Evolutionary conservation across 2,888 invertebrate species (phyloP).

Genomic region (Caenorhabditis angaria): DNA sequence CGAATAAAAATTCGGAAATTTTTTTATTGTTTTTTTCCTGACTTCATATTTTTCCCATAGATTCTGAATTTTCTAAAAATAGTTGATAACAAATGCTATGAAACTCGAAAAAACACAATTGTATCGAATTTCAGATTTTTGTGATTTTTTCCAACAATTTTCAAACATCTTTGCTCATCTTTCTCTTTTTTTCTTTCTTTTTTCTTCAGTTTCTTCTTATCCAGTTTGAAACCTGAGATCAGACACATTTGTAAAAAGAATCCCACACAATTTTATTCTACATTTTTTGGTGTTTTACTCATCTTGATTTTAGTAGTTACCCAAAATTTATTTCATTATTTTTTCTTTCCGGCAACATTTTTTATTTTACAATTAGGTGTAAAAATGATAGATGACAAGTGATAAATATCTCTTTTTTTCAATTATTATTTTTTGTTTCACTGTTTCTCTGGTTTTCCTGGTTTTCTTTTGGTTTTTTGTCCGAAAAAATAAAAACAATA

Average conservation of each 20-base stretch:
- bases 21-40: too few species aligned
- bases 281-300: slow-evolving; percentile 2
- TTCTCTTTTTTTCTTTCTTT: neutral
- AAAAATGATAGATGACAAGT: neutral
- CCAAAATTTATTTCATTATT: neutral
- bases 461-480: too few species aligned
- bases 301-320: neutral
- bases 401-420: neutral
- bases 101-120: neutral
- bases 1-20: too few species aligned
- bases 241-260: slow-evolving; percentile 50
- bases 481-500: neutral
- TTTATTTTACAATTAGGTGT: neutral
- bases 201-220: neutral
- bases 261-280: slow-evolving; percentile 17
- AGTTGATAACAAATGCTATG: slow-evolving; percentile 10
- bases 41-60: too few species aligned
- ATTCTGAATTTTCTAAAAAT: slow-evolving; percentile 4
- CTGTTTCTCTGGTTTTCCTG: too few species aligned
- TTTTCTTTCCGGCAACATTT: neutral
- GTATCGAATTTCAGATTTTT: neutral
- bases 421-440: neutral
- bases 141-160: slow-evolving; percentile 7
- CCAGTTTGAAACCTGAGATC: slow-evolving; percentile 34
- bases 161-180: slow-evolving; percentile 18